phyloP scores from a whole-genome alignment of 2,113 vertebrate species.

The Circaetus cinerascens region DNA sequence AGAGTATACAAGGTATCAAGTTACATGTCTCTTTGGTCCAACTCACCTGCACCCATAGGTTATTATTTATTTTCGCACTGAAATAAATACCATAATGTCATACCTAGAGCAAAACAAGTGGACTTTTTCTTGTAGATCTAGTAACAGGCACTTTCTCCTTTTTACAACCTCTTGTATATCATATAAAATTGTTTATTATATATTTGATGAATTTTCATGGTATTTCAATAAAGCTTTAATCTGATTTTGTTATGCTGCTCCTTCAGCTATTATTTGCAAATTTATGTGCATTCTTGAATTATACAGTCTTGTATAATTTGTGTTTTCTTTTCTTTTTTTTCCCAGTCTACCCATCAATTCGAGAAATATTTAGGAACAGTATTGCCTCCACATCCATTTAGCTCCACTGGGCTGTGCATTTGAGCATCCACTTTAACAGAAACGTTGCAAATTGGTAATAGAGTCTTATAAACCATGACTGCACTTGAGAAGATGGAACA shows the following conservation, averaged over 20 bases:
- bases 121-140: not conserved
- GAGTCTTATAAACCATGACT: conserved; percentile 48
- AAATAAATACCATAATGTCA: not conserved
- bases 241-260: not conserved
- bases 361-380: not conserved
- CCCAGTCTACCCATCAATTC: not conserved
- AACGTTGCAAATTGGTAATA: not conserved
- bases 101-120: not conserved
- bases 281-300: not conserved
- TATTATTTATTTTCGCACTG: not conserved
- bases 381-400: not conserved
- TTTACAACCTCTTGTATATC: not conserved
- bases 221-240: not conserved
- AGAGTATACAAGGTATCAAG: not conserved
- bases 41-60: not conserved
- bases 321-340: not conserved
- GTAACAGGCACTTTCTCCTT: not conserved
- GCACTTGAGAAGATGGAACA: conserved; percentile 66
- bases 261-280: not conserved
- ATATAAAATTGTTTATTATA: not conserved
- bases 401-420: not conserved
- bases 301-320: not conserved
- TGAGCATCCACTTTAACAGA: not conserved
- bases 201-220: not conserved
- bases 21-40: not conserved